These are phyloP conservation scores for Diplazon laetatorius DNA, from an alignment of 2,888 invertebrate species.

Conservation along the genomic window DNA sequence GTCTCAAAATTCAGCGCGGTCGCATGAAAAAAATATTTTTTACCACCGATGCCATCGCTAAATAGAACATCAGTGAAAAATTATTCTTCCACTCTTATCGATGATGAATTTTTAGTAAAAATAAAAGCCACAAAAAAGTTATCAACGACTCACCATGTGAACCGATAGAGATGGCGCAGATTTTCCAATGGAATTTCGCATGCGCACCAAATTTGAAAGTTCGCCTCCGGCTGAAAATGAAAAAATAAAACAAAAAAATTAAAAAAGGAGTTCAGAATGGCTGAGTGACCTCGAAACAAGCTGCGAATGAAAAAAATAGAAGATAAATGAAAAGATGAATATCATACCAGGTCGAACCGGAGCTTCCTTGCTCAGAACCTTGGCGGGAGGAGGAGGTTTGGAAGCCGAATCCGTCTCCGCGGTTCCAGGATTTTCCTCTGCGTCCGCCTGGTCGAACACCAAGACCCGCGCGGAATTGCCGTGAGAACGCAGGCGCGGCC, in stretches of 20 bases:
- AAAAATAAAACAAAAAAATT: background rate
- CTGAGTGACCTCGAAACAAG: background rate
- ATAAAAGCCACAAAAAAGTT: constrained; percentile 1
- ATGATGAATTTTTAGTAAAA: background rate
- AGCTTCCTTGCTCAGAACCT: constrained; percentile 79
- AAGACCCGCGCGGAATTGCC: constrained; percentile 89
- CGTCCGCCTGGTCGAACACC: constrained; percentile 89
- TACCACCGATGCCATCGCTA: too few relatives aligned
- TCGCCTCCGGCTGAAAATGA: constrained; percentile 80
- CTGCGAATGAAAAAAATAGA: background rate
- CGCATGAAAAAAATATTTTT: too few relatives aligned
- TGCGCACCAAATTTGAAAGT: constrained; percentile 91
- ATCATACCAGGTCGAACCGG: constrained; percentile 76
- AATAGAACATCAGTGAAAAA: too few relatives aligned
- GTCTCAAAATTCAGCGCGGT: too few relatives aligned
- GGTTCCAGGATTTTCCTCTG: constrained; percentile 81
- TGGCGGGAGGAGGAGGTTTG: constrained; percentile 69
- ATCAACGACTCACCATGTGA: constrained; percentile 86
- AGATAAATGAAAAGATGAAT: background rate
- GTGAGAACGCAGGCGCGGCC: constrained; percentile 79
- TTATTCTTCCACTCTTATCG: background rate
- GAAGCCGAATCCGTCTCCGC: constrained; percentile 69
- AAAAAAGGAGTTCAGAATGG: constrained; percentile 9
- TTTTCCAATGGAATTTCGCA: constrained; percentile 95
- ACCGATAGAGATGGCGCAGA: constrained; percentile 95